These are phyloP conservation scores for Mythimna loreyi DNA, from an alignment of 2,888 invertebrate species.

Conservation along the genomic window DNA sequence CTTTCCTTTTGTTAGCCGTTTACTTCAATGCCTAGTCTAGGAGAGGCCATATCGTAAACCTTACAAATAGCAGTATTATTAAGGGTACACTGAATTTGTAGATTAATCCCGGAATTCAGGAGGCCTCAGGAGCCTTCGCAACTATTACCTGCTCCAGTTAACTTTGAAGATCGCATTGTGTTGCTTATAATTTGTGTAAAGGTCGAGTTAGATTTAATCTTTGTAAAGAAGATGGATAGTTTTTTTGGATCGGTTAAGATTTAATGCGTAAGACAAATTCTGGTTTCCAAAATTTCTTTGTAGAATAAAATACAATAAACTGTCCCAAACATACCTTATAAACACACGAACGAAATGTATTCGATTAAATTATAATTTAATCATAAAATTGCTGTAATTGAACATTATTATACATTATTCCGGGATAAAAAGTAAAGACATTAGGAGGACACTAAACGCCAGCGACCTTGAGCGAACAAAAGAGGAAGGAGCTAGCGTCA, in stretches of 20 bases:
- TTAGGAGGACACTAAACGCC: too few relatives aligned
- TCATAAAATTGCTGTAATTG: too few relatives aligned
- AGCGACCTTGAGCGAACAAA: too few relatives aligned
- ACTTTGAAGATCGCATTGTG: slow-evolving; percentile 66
- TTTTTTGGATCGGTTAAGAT: background rate
- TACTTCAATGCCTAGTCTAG: slow-evolving; percentile 50
- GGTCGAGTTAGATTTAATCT: slow-evolving; percentile 9
- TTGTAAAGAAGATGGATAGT: background rate
- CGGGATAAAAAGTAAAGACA: too few relatives aligned
- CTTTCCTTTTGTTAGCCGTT: slow-evolving; percentile 42
- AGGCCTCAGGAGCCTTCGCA: slow-evolving; percentile 61
- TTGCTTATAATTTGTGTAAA: slow-evolving; percentile 44
- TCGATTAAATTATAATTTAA: too few relatives aligned
- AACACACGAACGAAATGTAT: too few relatives aligned
- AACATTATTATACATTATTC: too few relatives aligned
- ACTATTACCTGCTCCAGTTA: slow-evolving; percentile 72
- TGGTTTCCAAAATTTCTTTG: background rate
- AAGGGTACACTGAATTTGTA: slow-evolving; percentile 73
- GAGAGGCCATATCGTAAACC: slow-evolving; percentile 57
- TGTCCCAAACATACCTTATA: too few relatives aligned
- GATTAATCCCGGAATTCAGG: slow-evolving; percentile 67
- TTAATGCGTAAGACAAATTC: background rate
- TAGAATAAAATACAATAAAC: too few relatives aligned
- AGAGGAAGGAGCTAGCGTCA: too few relatives aligned
- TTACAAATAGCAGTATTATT: slow-evolving; percentile 73